Evolutionary conservation across 2,113 vertebrate species (phyloP).

Genomic region (Hyaena hyaena): DNA sequence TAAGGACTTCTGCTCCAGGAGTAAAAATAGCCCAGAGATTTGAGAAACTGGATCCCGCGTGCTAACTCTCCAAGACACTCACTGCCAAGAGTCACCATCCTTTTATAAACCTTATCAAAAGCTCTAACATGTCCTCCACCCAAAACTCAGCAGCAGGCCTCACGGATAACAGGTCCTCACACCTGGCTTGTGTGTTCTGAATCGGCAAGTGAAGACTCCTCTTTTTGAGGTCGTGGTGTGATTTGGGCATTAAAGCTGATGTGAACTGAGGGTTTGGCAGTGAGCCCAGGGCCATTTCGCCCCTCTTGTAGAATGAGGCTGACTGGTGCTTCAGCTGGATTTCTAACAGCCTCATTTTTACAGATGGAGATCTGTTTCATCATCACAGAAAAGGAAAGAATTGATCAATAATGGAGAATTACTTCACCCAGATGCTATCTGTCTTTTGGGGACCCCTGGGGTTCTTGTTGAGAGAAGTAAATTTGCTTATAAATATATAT

Average conservation of each 20-base stretch:
- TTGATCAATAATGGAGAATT: not conserved
- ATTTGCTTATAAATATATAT: not conserved
- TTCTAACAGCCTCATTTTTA: not conserved
- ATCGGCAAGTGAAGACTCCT: not conserved
- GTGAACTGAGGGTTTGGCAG: not conserved
- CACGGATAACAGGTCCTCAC: not conserved
- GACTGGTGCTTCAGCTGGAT: not conserved
- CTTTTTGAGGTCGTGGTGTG: not conserved
- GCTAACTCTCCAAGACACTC: not conserved
- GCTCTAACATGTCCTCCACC: not conserved
- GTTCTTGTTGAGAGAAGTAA: constrained; percentile 20
- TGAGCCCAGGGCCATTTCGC: not conserved
- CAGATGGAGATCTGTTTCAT: not conserved
- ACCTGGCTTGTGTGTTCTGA: not conserved
- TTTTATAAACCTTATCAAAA: constrained; percentile 40
- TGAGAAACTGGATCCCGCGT: constrained; percentile 48
- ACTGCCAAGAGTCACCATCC: not conserved
- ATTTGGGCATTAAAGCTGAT: not conserved
- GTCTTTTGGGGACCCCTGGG: not conserved
- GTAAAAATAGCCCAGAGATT: constrained; percentile 75
- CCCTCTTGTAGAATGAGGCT: not conserved
- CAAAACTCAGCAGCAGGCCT: not conserved
- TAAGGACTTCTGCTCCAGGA: not conserved
- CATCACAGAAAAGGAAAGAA: not conserved
- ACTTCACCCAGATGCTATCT: not conserved